phyloP scores from a whole-genome alignment of 2,797 vertebrate genomes.

The Kryptolebias ocellatus region DNA sequence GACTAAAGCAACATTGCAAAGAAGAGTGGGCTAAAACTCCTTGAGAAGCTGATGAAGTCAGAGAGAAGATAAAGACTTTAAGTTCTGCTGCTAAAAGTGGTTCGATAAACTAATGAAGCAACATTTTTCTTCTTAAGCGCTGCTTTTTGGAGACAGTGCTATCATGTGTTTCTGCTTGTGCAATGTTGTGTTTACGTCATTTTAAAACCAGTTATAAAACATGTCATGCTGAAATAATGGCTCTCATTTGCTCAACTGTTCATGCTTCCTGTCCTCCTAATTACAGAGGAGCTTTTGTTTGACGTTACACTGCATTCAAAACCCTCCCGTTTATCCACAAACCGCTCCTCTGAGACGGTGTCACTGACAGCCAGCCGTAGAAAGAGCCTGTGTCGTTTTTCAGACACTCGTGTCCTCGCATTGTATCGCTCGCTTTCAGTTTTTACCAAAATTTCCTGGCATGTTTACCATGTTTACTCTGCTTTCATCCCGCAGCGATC shows the following conservation, averaged over 20 bases:
- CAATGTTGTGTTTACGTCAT: too few relatives aligned
- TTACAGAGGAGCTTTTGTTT: neutral
- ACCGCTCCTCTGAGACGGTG: slow-evolving; percentile 13
- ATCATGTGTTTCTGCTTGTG: too few relatives aligned
- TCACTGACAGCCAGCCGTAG: slow-evolving; percentile 41
- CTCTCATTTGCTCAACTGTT: neutral
- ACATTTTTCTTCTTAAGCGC: too few relatives aligned
- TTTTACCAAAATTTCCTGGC: slow-evolving; percentile 73
- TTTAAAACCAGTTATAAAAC: too few relatives aligned
- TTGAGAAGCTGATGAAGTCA: too few relatives aligned
- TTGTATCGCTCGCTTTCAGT: slow-evolving; percentile 68
- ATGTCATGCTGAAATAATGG: too few relatives aligned
- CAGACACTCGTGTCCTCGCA: slow-evolving; percentile 46
- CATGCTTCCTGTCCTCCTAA: neutral
- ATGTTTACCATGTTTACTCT: slow-evolving; percentile 79
- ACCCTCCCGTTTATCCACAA: slow-evolving; percentile 4
- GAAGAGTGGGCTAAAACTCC: too few relatives aligned
- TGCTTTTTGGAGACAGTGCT: too few relatives aligned
- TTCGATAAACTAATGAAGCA: too few relatives aligned
- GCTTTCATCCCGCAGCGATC: slow-evolving; percentile 68
- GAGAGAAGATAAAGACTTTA: too few relatives aligned
- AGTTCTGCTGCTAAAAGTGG: too few relatives aligned
- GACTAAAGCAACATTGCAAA: too few relatives aligned
- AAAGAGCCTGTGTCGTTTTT: slow-evolving; percentile 47
- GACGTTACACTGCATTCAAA: neutral